Conservation (phyloP, 2,888 invertebrate species). For the Drosophila sordidula region DNA sequence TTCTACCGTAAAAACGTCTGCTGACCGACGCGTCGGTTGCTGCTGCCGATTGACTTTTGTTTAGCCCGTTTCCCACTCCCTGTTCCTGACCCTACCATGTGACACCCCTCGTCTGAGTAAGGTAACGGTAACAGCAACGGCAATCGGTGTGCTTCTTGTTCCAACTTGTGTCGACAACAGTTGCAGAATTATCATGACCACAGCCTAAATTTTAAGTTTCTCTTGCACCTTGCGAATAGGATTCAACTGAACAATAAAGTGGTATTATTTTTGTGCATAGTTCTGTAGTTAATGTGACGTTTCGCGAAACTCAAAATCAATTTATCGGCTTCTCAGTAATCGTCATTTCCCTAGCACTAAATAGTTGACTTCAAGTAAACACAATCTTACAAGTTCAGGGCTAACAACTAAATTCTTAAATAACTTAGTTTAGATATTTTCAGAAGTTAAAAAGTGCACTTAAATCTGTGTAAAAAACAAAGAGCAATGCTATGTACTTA, state of each 20-base stretch:
- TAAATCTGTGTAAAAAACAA: too few relatives aligned
- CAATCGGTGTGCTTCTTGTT: conserved; percentile 1
- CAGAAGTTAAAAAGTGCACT: too few relatives aligned
- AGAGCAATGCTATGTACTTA: too few relatives aligned
- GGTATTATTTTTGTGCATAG: neutral
- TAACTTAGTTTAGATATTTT: too few relatives aligned
- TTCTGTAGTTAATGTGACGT: too few relatives aligned
- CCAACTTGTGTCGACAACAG: conserved; percentile 26
- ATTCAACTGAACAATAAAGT: neutral
- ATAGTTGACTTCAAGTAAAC: neutral
- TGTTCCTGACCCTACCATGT: conserved; percentile 2
- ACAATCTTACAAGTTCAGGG: too few relatives aligned
- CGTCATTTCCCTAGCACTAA: too few relatives aligned
- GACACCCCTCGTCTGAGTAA: conserved; percentile 7
- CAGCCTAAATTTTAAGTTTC: conserved; percentile 5
- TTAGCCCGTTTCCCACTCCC: neutral
- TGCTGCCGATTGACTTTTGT: conserved; percentile 55
- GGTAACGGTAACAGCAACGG: conserved; percentile 27
- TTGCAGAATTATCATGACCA: conserved; percentile 30
- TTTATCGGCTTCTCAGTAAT: neutral
- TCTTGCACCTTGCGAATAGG: neutral
- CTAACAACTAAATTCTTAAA: too few relatives aligned
- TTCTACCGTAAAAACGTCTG: conserved; percentile 58
- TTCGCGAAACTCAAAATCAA: neutral
- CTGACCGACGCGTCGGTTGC: conserved; percentile 31